Conservation (phyloP, 2,888 invertebrate species). For the Euzophera pinguis region DNA sequence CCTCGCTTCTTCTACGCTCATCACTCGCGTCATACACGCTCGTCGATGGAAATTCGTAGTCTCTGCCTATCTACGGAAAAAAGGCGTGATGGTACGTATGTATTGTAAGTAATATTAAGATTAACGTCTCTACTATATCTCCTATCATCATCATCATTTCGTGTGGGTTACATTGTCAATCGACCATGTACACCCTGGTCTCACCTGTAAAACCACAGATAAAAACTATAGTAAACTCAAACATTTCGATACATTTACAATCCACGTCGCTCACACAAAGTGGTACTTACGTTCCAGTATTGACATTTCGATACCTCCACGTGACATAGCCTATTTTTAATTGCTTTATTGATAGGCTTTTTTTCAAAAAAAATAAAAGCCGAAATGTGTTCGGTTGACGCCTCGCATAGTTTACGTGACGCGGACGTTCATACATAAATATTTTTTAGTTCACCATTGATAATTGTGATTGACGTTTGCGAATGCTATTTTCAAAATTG, state of each 20-base stretch:
- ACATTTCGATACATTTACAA: background rate
- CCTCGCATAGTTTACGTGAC: conserved; percentile 26
- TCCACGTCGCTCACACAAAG: background rate
- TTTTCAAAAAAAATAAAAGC: conserved; percentile 52
- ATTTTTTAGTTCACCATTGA: conserved; percentile 26
- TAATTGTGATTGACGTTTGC: conserved; percentile 22
- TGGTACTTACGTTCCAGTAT: background rate
- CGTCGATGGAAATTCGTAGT: too few species aligned
- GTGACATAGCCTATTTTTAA: conserved; percentile 11
- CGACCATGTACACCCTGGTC: too few species aligned
- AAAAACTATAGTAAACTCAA: background rate
- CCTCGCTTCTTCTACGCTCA: too few species aligned
- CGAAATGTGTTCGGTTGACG: conserved; percentile 45
- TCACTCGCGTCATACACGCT: too few species aligned
- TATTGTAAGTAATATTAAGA: too few species aligned
- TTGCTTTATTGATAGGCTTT: conserved; percentile 11
- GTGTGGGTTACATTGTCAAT: too few species aligned
- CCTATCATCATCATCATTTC: too few species aligned
- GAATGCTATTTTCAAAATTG: conserved; percentile 20
- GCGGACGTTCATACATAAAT: conserved; percentile 38
- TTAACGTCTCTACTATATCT: too few species aligned
- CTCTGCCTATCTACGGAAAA: too few species aligned
- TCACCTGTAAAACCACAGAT: too few species aligned
- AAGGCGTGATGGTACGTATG: too few species aligned
- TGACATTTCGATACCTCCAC: background rate